Evolutionary conservation across 2,888 invertebrate genomes (phyloP), one percentile per base, ranked within the genome.

Genomic region (Arctia plantaginis): DNA sequence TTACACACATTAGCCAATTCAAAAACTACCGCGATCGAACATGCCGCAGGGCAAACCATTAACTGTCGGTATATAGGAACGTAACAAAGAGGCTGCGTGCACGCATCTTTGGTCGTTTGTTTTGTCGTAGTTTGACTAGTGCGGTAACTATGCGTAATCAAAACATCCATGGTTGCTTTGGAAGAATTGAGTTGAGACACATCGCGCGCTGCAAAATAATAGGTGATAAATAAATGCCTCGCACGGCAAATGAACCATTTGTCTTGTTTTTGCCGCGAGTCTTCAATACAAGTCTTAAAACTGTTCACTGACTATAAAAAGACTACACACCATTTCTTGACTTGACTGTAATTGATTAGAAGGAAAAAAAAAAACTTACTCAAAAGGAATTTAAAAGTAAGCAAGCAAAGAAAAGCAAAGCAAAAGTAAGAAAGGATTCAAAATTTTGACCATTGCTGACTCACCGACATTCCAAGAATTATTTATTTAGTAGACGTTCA

Each of bases 391-490:
- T 55, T 55, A n/a, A 10, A 59, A 59, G 15, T 15, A 59, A 27
- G 59, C 27, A 59, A 3, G 15, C n/a, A n/a, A n/a, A n/a, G n/a
- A n/a, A n/a, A n/a, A n/a, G n/a, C n/a, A n/a, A n/a, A n/a, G n/a
- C n/a, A n/a, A 10, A 59, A 59, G 15, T 15, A 59, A 27, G 59
- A 59, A 59, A 3, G 15, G 59, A 15, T 59, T 30, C 27, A 59
- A 59, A 59, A 59, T 59, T 59, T 30, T 59, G 59, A 10, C 7
- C 30, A 27, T 18, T 10, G 20, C 6, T n/a, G 66, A 44, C 30
- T 72, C 55, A 66, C 66, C 39, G 66, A 66, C 55, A 71, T 72
- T 66, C 66, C 47, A 35, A 27, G 62, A 35, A 27, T 27, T 35
- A 33, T 51, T 51, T 65, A 35, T 51, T 51, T 65, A 35, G 47